Percentiles rank a stretch among this genome's conserved stretches.
These are phyloP conservation scores for Labrus mixtus DNA, from an alignment of 2,113 vertebrate genomes.

Conservation along the genomic window DNA sequence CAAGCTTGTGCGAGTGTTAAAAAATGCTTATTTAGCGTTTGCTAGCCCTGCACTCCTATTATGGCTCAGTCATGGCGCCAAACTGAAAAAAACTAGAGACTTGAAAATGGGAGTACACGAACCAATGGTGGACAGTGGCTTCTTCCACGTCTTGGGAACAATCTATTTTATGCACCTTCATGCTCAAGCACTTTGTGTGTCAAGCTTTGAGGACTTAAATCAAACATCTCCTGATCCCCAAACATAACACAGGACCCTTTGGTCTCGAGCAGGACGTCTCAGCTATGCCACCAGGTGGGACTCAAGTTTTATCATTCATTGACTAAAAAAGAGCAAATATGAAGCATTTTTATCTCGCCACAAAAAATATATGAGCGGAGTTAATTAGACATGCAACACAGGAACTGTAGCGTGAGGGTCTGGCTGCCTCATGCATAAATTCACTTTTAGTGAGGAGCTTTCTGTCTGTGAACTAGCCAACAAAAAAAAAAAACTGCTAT, in stretches of 20 bases:
- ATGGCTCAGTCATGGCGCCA: no score
- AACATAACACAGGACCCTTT: not conserved
- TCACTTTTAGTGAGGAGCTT: not conserved
- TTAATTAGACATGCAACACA: conserved; percentile 15
- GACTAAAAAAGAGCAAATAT: not conserved
- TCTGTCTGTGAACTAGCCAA: conserved; percentile 8
- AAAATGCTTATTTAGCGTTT: no score
- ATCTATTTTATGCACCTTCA: not conserved
- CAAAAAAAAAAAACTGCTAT: conserved; percentile 28
- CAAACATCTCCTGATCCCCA: not conserved
- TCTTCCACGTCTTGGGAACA: no score
- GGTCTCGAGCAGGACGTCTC: conserved; percentile 4
- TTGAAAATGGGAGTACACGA: not conserved
- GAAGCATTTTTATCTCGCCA: not conserved
- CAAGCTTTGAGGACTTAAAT: not conserved
- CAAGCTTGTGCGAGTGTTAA: no score
- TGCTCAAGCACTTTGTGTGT: not conserved
- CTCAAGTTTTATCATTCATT: not conserved
- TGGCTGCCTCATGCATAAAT: conserved; percentile 13
- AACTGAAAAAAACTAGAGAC: not conserved
- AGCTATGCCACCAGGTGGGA: conserved; percentile 3
- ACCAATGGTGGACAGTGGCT: not conserved
- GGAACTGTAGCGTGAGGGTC: not conserved
- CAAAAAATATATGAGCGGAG: not conserved
- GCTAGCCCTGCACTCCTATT: no score